Conservation (phyloP, 2,888 invertebrate species). For the Polydrusus tereticollis region DNA sequence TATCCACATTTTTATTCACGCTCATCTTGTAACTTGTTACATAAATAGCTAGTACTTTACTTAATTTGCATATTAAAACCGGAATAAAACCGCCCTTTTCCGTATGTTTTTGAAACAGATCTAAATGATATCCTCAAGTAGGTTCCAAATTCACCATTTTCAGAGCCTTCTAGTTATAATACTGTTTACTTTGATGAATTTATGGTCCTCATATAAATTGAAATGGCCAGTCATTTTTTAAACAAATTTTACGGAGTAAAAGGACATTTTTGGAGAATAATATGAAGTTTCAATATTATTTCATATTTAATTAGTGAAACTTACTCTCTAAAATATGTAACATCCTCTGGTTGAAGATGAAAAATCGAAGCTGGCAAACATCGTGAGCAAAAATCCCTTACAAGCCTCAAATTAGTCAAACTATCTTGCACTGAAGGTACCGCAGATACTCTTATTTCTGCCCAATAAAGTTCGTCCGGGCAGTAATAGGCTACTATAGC, state of each 20-base stretch:
- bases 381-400: constrained; percentile 87
- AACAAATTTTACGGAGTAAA: not conserved
- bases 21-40: too few species aligned
- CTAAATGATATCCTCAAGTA: too few species aligned
- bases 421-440: constrained; percentile 89
- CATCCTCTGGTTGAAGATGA: constrained; percentile 95
- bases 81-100: too few species aligned
- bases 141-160: too few species aligned
- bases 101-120: too few species aligned
- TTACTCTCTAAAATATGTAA: constrained; percentile 90
- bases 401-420: constrained; percentile 90
- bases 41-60: too few species aligned
- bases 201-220: too few species aligned
- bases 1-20: too few species aligned
- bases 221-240: too few species aligned
- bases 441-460: constrained; percentile 74
- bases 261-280: not conserved
- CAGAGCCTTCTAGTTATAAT: too few species aligned
- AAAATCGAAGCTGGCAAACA: constrained; percentile 90
- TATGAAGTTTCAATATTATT: not conserved
- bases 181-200: too few species aligned
- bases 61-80: too few species aligned
- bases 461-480: constrained; percentile 81
- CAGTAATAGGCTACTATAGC: constrained; percentile 93
- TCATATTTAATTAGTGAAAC: not conserved